A percentile compares a stretch with the other conserved stretches of the same genome.
Conservation (phyloP, 2,888 invertebrate species). For the Mechanitis messenoides region DNA sequence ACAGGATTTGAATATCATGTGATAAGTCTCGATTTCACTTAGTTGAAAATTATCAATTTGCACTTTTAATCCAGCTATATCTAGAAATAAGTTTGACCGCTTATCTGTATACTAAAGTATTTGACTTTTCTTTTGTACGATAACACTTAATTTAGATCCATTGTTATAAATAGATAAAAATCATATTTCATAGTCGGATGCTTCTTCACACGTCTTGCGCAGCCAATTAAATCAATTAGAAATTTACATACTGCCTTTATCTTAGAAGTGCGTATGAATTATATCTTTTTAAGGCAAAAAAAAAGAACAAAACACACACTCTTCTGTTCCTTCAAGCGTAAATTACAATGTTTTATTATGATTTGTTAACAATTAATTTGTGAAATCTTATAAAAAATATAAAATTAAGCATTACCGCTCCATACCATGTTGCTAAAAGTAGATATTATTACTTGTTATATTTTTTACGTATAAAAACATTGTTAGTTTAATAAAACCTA, state of each 20-base stretch:
- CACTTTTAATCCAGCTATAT: too few species aligned
- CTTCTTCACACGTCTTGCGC: slow-evolving; percentile 19
- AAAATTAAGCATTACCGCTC: not conserved
- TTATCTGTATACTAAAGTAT: not conserved
- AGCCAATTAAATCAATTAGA: slow-evolving; percentile 19
- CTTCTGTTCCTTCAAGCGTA: slow-evolving; percentile 2
- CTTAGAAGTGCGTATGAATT: slow-evolving; percentile 2
- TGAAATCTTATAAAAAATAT: not conserved
- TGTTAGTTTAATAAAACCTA: not conserved
- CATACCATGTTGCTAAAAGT: too few species aligned
- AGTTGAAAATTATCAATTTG: too few species aligned
- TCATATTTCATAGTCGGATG: slow-evolving; percentile 20
- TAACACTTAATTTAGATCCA: not conserved
- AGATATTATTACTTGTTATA: too few species aligned
- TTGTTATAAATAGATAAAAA: slow-evolving; percentile 19
- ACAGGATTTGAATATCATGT: too few species aligned
- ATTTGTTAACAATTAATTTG: not conserved
- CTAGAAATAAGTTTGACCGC: not conserved
- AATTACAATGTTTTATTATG: not conserved
- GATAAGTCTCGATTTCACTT: too few species aligned
- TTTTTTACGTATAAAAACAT: not conserved
- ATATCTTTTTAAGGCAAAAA: not conserved
- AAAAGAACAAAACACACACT: not conserved
- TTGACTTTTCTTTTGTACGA: slow-evolving; percentile 2
- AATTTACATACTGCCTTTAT: slow-evolving; percentile 17